These are phyloP conservation scores for Thaleichthys pacificus DNA, from an alignment of 2,797 vertebrate genomes.

Conservation along the genomic window DNA sequence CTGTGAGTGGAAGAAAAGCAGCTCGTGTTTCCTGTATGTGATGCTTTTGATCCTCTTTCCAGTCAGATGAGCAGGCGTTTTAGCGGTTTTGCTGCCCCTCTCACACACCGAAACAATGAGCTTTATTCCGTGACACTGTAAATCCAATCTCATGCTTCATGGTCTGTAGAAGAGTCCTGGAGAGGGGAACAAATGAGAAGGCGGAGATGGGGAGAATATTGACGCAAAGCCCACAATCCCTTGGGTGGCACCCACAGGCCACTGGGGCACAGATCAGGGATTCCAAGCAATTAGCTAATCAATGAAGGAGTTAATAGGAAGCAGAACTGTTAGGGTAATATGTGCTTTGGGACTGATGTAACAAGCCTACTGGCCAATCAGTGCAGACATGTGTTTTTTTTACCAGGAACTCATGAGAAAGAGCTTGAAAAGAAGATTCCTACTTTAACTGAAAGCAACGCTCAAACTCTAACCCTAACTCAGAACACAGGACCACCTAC, in stretches of 20 bases:
- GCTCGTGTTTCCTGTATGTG: slow-evolving; percentile 30
- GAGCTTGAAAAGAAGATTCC: too few relatives aligned
- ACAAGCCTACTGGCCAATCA: too few relatives aligned
- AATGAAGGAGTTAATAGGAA: slow-evolving; percentile 58
- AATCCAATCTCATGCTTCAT: slow-evolving; percentile 79
- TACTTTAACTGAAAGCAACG: too few relatives aligned
- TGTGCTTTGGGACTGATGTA: slow-evolving; percentile 30
- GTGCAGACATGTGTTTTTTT: too few relatives aligned
- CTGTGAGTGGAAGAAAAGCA: slow-evolving; percentile 16
- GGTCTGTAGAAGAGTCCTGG: slow-evolving; percentile 53
- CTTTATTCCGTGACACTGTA: slow-evolving; percentile 75
- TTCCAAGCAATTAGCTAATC: slow-evolving; percentile 69
- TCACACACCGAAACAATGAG: slow-evolving; percentile 71
- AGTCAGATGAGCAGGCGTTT: slow-evolving; percentile 49
- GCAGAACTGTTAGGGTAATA: slow-evolving; percentile 50
- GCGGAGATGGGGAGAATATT: slow-evolving; percentile 56
- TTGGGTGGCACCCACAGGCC: slow-evolving; percentile 38
- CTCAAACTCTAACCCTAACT: too few relatives aligned
- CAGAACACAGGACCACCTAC: too few relatives aligned
- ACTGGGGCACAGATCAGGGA: slow-evolving; percentile 44
- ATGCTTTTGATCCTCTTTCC: slow-evolving; percentile 63
- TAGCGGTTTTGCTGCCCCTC: slow-evolving; percentile 54
- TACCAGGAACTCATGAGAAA: too few relatives aligned
- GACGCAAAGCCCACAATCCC: slow-evolving; percentile 69
- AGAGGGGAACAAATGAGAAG: slow-evolving; percentile 46